Evolutionary conservation across 2,888 invertebrate genomes (phyloP), one percentile per base, ranked within the genome.

Genomic region (Mycalesis mineus): DNA sequence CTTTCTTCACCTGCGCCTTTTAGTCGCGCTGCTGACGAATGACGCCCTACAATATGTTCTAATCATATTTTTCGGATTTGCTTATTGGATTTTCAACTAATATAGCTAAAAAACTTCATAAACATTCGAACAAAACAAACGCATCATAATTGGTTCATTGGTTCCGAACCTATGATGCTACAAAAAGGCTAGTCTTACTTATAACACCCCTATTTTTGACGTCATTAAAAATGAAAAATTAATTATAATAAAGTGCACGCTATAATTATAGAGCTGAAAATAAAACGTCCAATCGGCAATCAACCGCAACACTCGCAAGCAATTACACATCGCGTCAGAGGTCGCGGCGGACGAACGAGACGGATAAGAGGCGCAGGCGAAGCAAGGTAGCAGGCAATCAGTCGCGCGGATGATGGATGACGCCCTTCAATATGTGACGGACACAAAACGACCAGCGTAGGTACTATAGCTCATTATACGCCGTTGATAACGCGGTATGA

Each of bases 371-470:
- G 73, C 36, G 53, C 33, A 28, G 53, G 45, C 74, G 80, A 78
- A 80, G 80, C 81, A 81, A 88, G 86, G 88, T 88, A 89, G 88
- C 88, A 79, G 78, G 86, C 86, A 86, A 89, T 89, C 87, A 89
- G 88, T 86, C 84, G 75, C 74, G 5, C 70, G 68, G 77, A 85
- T 89, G 88, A 89, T 89, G 88, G 88, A 88, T 88, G 87, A 80
- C 76, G 77, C 78, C 74, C 76, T 74, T 75, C 76, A 80, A 80
- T 84, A 80, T 73, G 70, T 79, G 85, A 81, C 81, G 81, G 79
- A 79, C 81, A 80, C 78, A 86, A 87, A 88, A 85, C 80, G 88
- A 86, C 68, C 80, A 80, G 68, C 65, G 72, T 13, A 2, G 36
- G 36, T 65, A 64, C 67, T 74, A 74, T 78, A 82, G 81, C 84